phyloP scores from a whole-genome alignment of 2,797 vertebrate genomes.

The Sebastolobus altivelis region DNA sequence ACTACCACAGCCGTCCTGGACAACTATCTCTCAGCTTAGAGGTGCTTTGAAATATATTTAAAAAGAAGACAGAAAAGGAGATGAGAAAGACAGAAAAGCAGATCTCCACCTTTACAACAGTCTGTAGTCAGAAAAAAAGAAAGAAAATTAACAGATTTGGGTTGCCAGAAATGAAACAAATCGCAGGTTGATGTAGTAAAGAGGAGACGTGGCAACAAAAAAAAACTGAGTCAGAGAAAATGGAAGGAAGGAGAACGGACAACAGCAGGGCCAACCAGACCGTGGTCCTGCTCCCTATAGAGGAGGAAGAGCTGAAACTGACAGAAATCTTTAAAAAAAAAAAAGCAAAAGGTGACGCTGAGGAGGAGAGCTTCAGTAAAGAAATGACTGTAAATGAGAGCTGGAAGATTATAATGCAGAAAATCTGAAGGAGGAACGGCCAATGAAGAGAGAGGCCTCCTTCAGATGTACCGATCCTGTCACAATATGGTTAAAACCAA shows the following conservation, averaged over 20 bases:
- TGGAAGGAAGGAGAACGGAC: background rate
- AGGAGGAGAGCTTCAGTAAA: background rate
- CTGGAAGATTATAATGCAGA: background rate
- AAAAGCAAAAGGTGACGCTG: background rate
- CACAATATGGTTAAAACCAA: background rate
- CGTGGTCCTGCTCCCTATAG: background rate
- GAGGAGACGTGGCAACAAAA: background rate
- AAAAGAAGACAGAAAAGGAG: background rate
- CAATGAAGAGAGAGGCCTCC: background rate
- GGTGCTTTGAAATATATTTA: background rate
- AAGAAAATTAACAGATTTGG: background rate
- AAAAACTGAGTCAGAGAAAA: background rate
- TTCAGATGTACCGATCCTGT: background rate
- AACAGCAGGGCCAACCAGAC: background rate
- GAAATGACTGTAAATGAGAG: background rate
- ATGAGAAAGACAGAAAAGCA: background rate
- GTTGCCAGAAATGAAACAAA: background rate
- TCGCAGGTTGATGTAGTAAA: background rate
- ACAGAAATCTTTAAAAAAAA: constrained; percentile 7
- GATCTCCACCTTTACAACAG: background rate
- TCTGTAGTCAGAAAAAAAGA: background rate
- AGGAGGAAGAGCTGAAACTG: background rate
- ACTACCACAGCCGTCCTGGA: background rate
- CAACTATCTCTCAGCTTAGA: background rate
- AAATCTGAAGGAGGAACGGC: background rate